Base-by-base conservation (phyloP, 1,140 invertebrate genomes). In the Aphelinus atriplicis region DNA sequence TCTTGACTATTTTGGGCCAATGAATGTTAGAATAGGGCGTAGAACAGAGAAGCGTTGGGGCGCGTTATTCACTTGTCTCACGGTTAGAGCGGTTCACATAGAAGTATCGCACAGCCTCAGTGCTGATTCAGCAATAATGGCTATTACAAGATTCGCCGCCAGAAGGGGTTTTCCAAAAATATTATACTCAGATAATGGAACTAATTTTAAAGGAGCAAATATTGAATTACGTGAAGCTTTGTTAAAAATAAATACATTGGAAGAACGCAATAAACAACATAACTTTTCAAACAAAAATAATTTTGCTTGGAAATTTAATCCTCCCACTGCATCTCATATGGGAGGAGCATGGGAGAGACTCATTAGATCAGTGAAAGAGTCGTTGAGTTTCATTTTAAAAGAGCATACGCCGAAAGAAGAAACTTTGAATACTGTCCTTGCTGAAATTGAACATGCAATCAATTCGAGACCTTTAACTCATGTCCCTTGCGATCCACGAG, bases 271-370 rank as follows among this genome's bases (percentile, higher is more conserved):
- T n/a, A n/a, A 7, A 65, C 82, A 57, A 2, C n/a, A n/a, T 10
- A 68, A 45, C 45, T 56, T 53, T 5, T 53, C 4, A 9, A 5
- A 5, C 51, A 53, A 53, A 53, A 53, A 53, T 53, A 53, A 53
- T 5, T 53, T 9, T 9, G 51, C 51, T 53, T 53, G n/a, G 4
- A 53, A 53, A 53, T 84, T 84, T 51, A 84, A 82, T 56, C 81
- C 81, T 43, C 81, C 81, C 1, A 43, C 46, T 6, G 67, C 81
- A 26, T 83, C 83, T 42, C 80, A 83, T 74, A 77, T 82, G 72
- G 79, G 78, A 72, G 81, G 83, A 58, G 53, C 77, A 10, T 81
- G 83, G 82, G 80, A 83, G 69, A 72, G 80, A 2, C 4, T 83
- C 0, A 76, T 81, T 0, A 60, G 65, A 6, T 75, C 74, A 9